Conservation (phyloP, 2,113 vertebrate species). For the Cebidichthys violaceus region DNA sequence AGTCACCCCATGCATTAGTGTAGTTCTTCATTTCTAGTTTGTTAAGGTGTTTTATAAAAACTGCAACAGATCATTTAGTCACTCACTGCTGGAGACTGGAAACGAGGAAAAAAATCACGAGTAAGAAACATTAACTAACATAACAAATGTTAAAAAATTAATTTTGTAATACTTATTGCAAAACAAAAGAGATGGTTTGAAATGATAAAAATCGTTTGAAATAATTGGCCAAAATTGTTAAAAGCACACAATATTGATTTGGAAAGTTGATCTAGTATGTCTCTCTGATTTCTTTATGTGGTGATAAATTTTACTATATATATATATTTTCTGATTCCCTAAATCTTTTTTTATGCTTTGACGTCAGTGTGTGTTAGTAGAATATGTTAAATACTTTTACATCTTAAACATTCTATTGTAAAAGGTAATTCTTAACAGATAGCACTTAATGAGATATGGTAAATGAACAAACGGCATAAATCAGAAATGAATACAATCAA, state of each 20-base stretch:
- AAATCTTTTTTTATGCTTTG: conserved; percentile 1
- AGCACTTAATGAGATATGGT: conserved; percentile 11
- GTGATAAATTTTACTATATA: background rate
- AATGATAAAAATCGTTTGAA: background rate
- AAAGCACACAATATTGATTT: background rate
- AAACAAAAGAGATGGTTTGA: background rate
- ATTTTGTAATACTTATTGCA: background rate
- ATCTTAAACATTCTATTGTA: background rate
- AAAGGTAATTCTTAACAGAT: background rate
- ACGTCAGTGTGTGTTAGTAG: background rate
- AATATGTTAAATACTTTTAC: background rate
- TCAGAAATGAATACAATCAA: conserved; percentile 4
- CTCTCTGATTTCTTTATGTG: background rate
- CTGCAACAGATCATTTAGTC: background rate
- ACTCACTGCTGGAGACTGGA: background rate
- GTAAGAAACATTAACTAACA: background rate
- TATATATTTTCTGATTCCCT: conserved; percentile 2
- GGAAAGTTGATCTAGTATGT: background rate
- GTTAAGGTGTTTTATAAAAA: background rate
- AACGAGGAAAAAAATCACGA: background rate
- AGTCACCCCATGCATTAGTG: background rate
- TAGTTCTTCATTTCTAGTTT: background rate
- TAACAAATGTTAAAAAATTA: conserved; percentile 22
- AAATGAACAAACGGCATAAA: conserved; percentile 3
- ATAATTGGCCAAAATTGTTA: background rate